Evolutionary conservation across 1,140 invertebrate species (phyloP).

Genomic region (Drosophila tsacasi): DNA sequence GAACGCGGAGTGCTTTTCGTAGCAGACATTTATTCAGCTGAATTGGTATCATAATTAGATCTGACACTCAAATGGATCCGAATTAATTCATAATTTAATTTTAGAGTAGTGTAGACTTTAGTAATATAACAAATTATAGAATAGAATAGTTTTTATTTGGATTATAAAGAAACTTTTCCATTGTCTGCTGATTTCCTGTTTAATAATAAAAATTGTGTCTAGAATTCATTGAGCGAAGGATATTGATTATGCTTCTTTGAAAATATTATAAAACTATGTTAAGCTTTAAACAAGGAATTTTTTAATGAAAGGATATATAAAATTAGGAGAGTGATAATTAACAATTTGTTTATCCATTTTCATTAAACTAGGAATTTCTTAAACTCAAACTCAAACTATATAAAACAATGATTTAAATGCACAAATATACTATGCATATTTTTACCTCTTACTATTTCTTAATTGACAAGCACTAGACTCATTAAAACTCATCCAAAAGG

Average conservation of each 20-base stretch:
- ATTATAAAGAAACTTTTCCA: background rate
- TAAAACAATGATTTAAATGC: background rate
- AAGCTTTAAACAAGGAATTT: too few species aligned
- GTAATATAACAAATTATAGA: background rate
- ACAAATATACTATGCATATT: background rate
- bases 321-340: too few species aligned
- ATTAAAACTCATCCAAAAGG: background rate
- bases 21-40: conserved; percentile 53
- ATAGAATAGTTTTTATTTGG: background rate
- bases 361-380: too few species aligned
- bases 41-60: conserved; percentile 45
- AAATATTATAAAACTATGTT: too few species aligned
- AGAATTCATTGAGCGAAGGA: background rate
- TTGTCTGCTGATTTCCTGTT: background rate
- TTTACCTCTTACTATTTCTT: background rate
- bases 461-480: background rate
- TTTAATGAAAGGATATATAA: too few species aligned
- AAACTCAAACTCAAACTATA: too few species aligned
- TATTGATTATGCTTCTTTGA: too few species aligned
- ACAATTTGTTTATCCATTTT: too few species aligned
- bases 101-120: background rate
- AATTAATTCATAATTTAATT: background rate
- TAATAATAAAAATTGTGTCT: background rate
- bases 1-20: conserved; percentile 62
- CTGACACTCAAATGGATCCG: conserved; percentile 48